These are phyloP conservation scores for Eremobia ochroleuca DNA, from an alignment of 2,888 invertebrate genomes.

Conservation along the genomic window DNA sequence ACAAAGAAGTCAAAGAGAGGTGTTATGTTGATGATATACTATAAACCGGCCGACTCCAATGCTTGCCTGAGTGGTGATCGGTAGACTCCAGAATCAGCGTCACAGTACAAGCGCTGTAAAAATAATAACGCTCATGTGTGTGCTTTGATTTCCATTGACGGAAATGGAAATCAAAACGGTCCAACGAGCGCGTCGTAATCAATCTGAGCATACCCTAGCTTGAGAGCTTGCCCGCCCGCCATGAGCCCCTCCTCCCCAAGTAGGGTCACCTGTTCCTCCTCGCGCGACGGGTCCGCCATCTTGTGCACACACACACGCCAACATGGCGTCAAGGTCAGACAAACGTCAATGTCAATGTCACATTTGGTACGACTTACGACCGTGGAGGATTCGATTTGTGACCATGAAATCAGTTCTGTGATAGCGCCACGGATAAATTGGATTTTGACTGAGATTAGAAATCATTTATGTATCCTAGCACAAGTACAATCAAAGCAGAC, in stretches of 20 bases:
- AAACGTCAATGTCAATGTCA: conserved; percentile 93
- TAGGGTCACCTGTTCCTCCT: conserved; percentile 98
- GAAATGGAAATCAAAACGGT: conserved; percentile 84
- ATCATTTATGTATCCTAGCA: conserved; percentile 48
- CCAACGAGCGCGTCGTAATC: conserved; percentile 81
- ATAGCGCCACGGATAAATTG: conserved; percentile 54
- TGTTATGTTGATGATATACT: conserved; percentile 89
- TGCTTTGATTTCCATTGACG: conserved; percentile 85
- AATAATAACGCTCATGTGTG: conserved; percentile 90
- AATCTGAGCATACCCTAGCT: conserved; percentile 97
- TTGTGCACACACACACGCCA: conserved; percentile 93
- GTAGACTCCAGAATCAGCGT: conserved; percentile 94
- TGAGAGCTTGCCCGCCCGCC: conserved; percentile 98
- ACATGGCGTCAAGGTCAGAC: conserved; percentile 91
- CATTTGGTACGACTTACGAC: conserved; percentile 74
- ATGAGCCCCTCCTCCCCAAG: conserved; percentile 98
- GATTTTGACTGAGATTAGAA: conserved; percentile 59
- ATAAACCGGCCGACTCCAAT: conserved; percentile 91
- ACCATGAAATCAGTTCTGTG: conserved; percentile 58
- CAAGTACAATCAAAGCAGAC: conserved; percentile 56
- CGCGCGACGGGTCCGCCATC: conserved; percentile 99
- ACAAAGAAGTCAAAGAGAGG: conserved; percentile 86
- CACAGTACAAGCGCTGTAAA: conserved; percentile 95
- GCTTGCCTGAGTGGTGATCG: conserved; percentile 95
- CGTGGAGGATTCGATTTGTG: conserved; percentile 66